Percentiles rank a stretch among this genome's conserved stretches.
Conservation (phyloP, 2,888 invertebrate species). For the Drosophila monieri region DNA sequence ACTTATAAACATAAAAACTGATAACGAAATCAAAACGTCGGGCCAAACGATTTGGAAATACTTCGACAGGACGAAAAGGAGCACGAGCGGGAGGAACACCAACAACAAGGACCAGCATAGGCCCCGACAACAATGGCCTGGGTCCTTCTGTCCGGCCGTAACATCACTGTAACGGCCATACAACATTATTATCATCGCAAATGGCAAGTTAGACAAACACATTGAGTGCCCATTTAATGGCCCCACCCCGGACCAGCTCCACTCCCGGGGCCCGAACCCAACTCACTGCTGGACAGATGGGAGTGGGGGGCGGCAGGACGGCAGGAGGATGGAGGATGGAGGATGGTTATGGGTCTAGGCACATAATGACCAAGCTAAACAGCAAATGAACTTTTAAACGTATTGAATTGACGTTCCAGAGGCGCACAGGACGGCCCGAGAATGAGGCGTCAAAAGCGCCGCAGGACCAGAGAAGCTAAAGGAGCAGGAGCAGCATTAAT, state of each 20-base stretch:
- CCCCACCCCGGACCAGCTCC: slow-evolving; percentile 27
- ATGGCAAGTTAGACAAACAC: slow-evolving; percentile 78
- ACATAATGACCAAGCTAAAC: slow-evolving; percentile 78
- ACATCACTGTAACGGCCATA: slow-evolving; percentile 78
- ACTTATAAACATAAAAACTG: slow-evolving; percentile 79
- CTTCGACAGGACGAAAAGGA: slow-evolving; percentile 34
- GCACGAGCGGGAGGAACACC: not conserved
- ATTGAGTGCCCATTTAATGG: slow-evolving; percentile 78
- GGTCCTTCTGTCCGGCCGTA: slow-evolving; percentile 51
- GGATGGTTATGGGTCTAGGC: slow-evolving; percentile 56
- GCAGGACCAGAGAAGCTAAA: slow-evolving; percentile 12
- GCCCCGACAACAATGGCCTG: slow-evolving; percentile 40
- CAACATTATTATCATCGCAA: slow-evolving; percentile 78
- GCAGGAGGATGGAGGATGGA: slow-evolving; percentile 7
- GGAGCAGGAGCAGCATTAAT: slow-evolving; percentile 29
- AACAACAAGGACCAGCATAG: slow-evolving; percentile 26
- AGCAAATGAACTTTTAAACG: slow-evolving; percentile 79
- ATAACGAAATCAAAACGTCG: slow-evolving; percentile 80
- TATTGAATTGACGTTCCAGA: slow-evolving; percentile 72
- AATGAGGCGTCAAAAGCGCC: slow-evolving; percentile 51
- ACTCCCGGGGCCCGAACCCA: slow-evolving; percentile 14
- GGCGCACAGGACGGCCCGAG: slow-evolving; percentile 6
- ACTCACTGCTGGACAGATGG: slow-evolving; percentile 21
- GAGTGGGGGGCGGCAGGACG: not conserved
- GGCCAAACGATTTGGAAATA: slow-evolving; percentile 77